Base-by-base conservation (phyloP, 1,140 invertebrate species). In the Temnothorax longispinosus region DNA sequence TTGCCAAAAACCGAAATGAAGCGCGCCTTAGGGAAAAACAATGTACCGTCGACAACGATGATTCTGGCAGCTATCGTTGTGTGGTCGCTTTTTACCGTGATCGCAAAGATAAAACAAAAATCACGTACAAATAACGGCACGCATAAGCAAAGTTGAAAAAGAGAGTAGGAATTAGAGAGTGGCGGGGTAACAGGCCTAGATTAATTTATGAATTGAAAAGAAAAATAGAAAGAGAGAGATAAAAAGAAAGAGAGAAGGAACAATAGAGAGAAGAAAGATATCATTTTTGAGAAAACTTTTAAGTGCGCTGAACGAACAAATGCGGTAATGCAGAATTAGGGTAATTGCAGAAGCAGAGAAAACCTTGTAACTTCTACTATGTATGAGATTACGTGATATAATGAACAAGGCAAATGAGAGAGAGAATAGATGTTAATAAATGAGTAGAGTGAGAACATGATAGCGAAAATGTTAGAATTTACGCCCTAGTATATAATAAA, bases 1-100 rank as follows among this genome's bases (percentile, higher is more conserved):
- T 90, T 90, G 90, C 92, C 91, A 92, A 91, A 92, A 92, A 87
- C 86, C 69, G 87, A 90, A 93, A 91, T 91, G 89, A 92, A 93
- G 92, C 87, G 81, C 65, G 82, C 84, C 81, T 7, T 41, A 50
- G 72, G 85, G 41, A 58, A 74, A 27, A 64, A 54, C 54, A 60
- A 84, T 84, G 69, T 67, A 72, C 60, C 87, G 85, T 52, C 84
- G 58, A 85, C 85, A 56, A 62, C 86, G 85, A 87, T 88, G 78
- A 87, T 69, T 69, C 74, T 90, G 86, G 85, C 88, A 88, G 90
- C 82, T 64, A 65, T 87, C 88, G 88, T 81, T 58, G 72, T 74
- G 64, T 85, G 60, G 75, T 90, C 60, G 82, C 86, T 91, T 88
- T 69, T 72, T 35, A 65, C 7, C 76, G 64, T 71, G 52, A 75